Conservation (phyloP, 2,113 vertebrate genomes). For the Oenanthe oenanthe region DNA sequence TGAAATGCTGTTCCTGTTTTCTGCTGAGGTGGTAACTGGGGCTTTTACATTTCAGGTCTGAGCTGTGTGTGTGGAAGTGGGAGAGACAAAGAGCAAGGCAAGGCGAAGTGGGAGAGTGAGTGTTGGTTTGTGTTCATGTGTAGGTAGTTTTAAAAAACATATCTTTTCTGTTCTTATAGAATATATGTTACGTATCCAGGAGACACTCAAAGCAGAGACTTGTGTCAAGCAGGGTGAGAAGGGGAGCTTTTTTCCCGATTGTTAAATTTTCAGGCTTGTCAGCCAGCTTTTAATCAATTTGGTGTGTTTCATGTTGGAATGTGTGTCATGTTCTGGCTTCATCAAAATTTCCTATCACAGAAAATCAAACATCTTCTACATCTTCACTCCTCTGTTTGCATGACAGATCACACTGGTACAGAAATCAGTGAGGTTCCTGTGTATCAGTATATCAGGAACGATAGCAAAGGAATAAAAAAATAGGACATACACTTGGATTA, state of each 20-base stretch:
- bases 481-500: not conserved
- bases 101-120: not conserved
- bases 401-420: not conserved
- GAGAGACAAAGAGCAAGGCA: not conserved
- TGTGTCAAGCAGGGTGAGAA: not conserved
- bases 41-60: conserved; percentile 4
- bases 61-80: not conserved
- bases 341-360: not conserved
- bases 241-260: not conserved
- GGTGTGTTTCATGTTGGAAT: not conserved
- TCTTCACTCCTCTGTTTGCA: not conserved
- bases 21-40: conserved; percentile 48
- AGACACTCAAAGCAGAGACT: not conserved
- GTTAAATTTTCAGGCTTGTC: not conserved
- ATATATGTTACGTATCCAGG: not conserved
- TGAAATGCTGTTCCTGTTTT: conserved; percentile 74
- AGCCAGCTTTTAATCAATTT: not conserved
- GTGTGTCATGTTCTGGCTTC: not conserved
- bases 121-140: not conserved
- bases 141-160: not conserved
- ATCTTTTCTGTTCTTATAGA: not conserved
- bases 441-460: not conserved
- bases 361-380: not conserved
- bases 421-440: not conserved
- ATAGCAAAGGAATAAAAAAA: not conserved